A percentile compares a stretch with the other conserved stretches of the same genome.
phyloP scores from a whole-genome alignment of 2,888 invertebrate species.

The Psylliodes chrysocephalus region DNA sequence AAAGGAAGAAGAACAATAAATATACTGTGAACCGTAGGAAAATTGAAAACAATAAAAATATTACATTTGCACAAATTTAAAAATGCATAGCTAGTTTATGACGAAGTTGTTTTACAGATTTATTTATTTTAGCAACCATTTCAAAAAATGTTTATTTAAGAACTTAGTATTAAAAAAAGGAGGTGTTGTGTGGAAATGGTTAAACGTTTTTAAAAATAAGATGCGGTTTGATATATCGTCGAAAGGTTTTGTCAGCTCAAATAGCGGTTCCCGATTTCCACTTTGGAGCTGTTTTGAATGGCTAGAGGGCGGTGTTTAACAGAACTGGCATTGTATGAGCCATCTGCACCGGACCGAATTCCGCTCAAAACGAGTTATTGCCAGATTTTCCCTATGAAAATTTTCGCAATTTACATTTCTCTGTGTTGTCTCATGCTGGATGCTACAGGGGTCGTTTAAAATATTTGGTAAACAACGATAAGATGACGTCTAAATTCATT shows the following conservation, averaged over 20 bases:
- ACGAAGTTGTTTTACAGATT: too few species aligned
- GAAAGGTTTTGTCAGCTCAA: conserved; percentile 63
- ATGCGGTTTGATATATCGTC: conserved; percentile 61
- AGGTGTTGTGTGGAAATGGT: conserved; percentile 47
- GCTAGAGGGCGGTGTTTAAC: conserved; percentile 62
- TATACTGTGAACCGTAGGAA: too few species aligned
- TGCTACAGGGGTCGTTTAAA: too few species aligned
- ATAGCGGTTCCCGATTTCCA: conserved; percentile 60
- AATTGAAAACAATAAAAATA: too few species aligned
- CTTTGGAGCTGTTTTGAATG: conserved; percentile 62
- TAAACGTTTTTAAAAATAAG: conserved; percentile 61
- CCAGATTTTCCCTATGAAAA: conserved; percentile 42
- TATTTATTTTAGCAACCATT: too few species aligned
- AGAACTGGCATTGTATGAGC: conserved; percentile 60
- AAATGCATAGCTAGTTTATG: too few species aligned
- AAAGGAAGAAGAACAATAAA: too few species aligned
- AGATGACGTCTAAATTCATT: too few species aligned
- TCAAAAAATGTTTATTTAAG: too few species aligned
- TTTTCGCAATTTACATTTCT: conserved; percentile 38
- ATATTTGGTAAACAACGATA: too few species aligned
- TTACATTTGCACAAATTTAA: too few species aligned
- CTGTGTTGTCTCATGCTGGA: conserved; percentile 18
- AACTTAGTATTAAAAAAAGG: too few species aligned
- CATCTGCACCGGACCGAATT: conserved; percentile 59
- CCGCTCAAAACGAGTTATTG: conserved; percentile 49